phyloP scores from a whole-genome alignment of 92 coral and sea anemone genomes.

The Porites rus region DNA sequence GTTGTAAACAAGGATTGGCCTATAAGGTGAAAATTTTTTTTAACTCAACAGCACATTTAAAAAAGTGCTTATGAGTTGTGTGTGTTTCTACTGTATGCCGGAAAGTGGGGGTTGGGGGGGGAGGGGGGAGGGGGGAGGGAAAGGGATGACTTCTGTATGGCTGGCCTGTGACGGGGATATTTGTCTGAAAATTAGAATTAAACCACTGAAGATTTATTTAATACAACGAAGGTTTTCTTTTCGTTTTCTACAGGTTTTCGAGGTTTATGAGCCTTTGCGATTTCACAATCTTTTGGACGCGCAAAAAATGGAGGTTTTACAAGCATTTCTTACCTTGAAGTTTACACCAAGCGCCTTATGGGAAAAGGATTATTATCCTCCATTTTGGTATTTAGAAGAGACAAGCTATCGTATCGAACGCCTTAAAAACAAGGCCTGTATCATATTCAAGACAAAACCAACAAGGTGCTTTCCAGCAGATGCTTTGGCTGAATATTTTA shows the following conservation, averaged over 20 bases:
- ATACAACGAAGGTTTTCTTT: background rate
- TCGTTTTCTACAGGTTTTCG: constrained; percentile 22
- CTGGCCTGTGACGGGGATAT: too few relatives aligned
- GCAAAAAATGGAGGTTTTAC: constrained; percentile 19
- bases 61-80: too few relatives aligned
- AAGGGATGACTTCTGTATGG: too few relatives aligned
- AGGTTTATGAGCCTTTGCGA: constrained; percentile 39
- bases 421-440: constrained; percentile 13
- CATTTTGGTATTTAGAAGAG: constrained; percentile 25
- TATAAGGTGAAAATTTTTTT: too few relatives aligned
- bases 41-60: too few relatives aligned
- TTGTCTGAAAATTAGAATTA: too few relatives aligned
- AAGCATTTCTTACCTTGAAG: constrained; percentile 8
- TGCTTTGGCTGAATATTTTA: background rate
- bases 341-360: constrained; percentile 19
- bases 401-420: background rate
- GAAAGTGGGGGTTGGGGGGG: too few relatives aligned
- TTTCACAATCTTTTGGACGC: constrained; percentile 9
- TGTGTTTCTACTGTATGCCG: too few relatives aligned
- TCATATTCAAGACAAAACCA: background rate
- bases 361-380: constrained; percentile 29
- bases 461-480: constrained; percentile 6
- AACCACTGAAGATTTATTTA: too few relatives aligned
- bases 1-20: too few relatives aligned
- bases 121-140: too few relatives aligned